A percentile compares a stretch with the other conserved stretches of the same genome.
These are phyloP conservation scores for Gambusia yucatana DNA, from an alignment of 2,797 vertebrate species.

Conservation along the genomic window DNA sequence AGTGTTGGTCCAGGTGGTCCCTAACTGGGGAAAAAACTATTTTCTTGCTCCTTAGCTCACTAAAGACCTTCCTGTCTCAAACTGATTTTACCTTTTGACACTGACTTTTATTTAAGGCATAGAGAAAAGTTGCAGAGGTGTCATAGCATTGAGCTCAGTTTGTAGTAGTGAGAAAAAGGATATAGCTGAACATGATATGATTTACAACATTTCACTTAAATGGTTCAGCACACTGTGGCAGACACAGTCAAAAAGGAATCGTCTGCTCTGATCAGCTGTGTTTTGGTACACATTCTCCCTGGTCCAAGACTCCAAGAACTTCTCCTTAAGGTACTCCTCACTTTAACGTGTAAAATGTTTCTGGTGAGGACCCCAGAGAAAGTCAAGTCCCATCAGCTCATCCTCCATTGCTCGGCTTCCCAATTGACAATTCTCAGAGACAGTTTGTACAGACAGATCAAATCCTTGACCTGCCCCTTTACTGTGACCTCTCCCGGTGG, in stretches of 20 bases:
- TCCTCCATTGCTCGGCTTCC: conserved; percentile 32
- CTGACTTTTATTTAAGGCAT: conserved; percentile 40
- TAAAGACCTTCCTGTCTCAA: conserved; percentile 39
- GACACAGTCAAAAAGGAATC: conserved; percentile 49
- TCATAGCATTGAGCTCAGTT: conserved; percentile 25
- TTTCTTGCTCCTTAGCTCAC: conserved; percentile 43
- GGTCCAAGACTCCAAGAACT: conserved; percentile 53
- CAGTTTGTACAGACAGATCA: conserved; percentile 53
- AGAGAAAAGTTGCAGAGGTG: conserved; percentile 25
- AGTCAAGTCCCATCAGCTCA: conserved; percentile 60
- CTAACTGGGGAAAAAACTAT: conserved; percentile 48
- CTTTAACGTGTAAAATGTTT: conserved; percentile 80
- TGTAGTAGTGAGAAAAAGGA: conserved; percentile 32
- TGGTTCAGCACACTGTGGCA: conserved; percentile 53
- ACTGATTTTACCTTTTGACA: conserved; percentile 39
- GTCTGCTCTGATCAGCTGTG: conserved; percentile 42
- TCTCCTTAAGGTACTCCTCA: conserved; percentile 69
- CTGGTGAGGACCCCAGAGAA: conserved; percentile 65
- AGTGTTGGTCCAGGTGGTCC: conserved; percentile 46
- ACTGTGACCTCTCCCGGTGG: conserved; percentile 73
- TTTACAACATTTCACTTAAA: conserved; percentile 49
- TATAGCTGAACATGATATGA: conserved; percentile 42
- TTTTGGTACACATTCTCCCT: conserved; percentile 50
- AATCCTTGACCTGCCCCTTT: conserved; percentile 77
- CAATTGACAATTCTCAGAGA: conserved; percentile 63